Percentiles rank a stretch among this genome's conserved stretches.
Conservation (phyloP, 2,888 invertebrate genomes). For the Cerceris rybyensis region DNA sequence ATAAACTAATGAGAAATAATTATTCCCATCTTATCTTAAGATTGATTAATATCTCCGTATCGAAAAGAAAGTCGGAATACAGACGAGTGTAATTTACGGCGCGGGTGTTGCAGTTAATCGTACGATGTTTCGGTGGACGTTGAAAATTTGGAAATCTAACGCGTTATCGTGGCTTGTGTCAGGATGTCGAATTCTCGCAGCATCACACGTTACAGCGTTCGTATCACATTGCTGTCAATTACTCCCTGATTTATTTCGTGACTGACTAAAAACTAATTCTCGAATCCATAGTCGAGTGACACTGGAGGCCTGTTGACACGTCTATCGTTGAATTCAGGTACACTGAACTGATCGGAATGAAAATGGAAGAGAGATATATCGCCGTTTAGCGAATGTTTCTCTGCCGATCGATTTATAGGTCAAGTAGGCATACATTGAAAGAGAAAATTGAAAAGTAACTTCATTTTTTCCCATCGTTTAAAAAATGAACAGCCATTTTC, state of each 20-base stretch:
- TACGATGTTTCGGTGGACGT: too few species aligned
- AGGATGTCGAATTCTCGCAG: not conserved
- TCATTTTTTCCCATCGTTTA: not conserved
- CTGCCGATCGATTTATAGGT: not conserved
- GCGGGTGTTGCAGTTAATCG: too few species aligned
- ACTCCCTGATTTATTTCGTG: not conserved
- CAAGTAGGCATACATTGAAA: not conserved
- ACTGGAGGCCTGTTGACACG: not conserved
- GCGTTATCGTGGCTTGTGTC: not conserved
- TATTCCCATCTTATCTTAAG: too few species aligned
- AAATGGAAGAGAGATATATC: not conserved
- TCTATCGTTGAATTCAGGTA: not conserved
- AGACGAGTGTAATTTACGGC: too few species aligned
- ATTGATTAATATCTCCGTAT: too few species aligned
- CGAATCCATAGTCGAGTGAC: not conserved
- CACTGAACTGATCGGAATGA: not conserved
- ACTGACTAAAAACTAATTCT: not conserved
- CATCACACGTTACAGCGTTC: not conserved
- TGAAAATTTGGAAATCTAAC: too few species aligned
- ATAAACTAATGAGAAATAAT: too few species aligned
- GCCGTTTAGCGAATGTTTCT: not conserved
- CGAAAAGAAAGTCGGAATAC: too few species aligned
- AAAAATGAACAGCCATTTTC: not conserved
- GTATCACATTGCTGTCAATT: not conserved
- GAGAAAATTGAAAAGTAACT: not conserved